A percentile compares a stretch with the other conserved stretches of the same genome.
Evolutionary conservation across 1,140 invertebrate genomes (phyloP).

Genomic region (Calephelis nemesis): DNA sequence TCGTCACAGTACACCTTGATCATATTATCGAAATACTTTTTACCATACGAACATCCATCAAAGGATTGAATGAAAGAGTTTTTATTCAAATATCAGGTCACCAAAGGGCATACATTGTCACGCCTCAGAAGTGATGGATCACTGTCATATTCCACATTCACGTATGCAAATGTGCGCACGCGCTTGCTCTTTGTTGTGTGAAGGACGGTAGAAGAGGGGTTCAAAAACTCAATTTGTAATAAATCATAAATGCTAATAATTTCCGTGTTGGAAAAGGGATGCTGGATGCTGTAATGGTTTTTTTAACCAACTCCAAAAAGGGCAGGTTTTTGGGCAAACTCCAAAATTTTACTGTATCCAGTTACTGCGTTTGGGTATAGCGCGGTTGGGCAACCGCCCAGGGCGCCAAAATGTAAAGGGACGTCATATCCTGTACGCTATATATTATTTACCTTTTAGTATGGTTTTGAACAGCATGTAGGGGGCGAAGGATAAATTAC

Average conservation of each 20-base stretch:
- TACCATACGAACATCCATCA: constrained; percentile 31
- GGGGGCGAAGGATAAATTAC: too few relatives aligned
- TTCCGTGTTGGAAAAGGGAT: neutral
- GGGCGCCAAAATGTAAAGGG: too few relatives aligned
- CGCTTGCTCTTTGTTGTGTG: constrained; percentile 43
- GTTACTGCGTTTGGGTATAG: too few relatives aligned
- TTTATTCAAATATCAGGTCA: constrained; percentile 44
- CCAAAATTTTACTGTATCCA: too few relatives aligned
- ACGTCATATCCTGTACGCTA: too few relatives aligned
- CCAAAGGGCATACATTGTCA: constrained; percentile 50
- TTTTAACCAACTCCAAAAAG: too few relatives aligned
- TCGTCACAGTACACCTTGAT: too few relatives aligned
- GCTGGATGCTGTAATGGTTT: too few relatives aligned
- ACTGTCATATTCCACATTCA: constrained; percentile 61
- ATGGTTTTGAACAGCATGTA: too few relatives aligned
- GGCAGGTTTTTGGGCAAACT: too few relatives aligned
- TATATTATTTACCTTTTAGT: too few relatives aligned
- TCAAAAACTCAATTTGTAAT: neutral
- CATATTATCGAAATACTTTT: neutral
- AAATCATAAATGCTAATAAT: constrained; percentile 5
- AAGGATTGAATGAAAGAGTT: neutral
- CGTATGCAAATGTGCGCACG: constrained; percentile 59
- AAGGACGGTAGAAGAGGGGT: constrained; percentile 22
- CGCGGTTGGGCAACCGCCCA: too few relatives aligned
- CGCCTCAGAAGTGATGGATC: constrained; percentile 50